These are phyloP conservation scores for Muscicapa striata DNA, from an alignment of 2,797 vertebrate genomes.

Conservation along the genomic window DNA sequence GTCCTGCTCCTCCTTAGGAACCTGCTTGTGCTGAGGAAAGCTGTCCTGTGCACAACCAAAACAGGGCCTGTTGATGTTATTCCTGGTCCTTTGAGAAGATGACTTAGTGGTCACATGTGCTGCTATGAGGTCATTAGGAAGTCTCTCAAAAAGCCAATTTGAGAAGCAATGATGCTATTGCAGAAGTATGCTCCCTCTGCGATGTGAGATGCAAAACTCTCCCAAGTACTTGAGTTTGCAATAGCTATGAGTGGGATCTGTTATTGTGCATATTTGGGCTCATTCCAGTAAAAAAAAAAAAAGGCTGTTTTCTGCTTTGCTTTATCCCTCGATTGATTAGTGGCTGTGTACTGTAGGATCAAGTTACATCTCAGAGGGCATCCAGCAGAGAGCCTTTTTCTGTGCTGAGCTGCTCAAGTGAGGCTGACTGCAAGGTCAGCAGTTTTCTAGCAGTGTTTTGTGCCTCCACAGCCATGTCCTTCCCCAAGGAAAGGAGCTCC, in stretches of 20 bases:
- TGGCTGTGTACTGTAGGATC: neutral
- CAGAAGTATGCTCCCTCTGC: constrained; percentile 58
- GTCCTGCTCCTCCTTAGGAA: neutral
- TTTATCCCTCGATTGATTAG: constrained; percentile 30
- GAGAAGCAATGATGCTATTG: constrained; percentile 49
- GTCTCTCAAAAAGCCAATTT: constrained; percentile 46
- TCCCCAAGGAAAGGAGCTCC: neutral
- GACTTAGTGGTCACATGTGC: constrained; percentile 69
- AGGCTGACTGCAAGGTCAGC: constrained; percentile 31
- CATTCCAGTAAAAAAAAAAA: constrained; percentile 1
- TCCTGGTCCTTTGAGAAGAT: constrained; percentile 63
- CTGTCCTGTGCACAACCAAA: constrained; percentile 40
- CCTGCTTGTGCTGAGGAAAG: neutral
- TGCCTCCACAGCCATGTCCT: neutral
- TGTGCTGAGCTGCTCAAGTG: neutral
- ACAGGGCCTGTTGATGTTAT: constrained; percentile 63
- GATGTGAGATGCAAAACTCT: constrained; percentile 16
- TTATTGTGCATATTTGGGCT: constrained; percentile 52
- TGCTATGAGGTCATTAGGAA: constrained; percentile 69
- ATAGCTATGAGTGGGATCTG: constrained; percentile 32
- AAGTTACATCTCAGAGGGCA: constrained; percentile 36
- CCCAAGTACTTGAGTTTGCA: constrained; percentile 22
- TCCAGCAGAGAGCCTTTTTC: constrained; percentile 19
- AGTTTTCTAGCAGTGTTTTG: constrained; percentile 26
- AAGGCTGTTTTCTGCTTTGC: neutral